A percentile compares a stretch with the other conserved stretches of the same genome.
phyloP scores from a whole-genome alignment of 2,113 vertebrate species.

The Hiodon alosoides region DNA sequence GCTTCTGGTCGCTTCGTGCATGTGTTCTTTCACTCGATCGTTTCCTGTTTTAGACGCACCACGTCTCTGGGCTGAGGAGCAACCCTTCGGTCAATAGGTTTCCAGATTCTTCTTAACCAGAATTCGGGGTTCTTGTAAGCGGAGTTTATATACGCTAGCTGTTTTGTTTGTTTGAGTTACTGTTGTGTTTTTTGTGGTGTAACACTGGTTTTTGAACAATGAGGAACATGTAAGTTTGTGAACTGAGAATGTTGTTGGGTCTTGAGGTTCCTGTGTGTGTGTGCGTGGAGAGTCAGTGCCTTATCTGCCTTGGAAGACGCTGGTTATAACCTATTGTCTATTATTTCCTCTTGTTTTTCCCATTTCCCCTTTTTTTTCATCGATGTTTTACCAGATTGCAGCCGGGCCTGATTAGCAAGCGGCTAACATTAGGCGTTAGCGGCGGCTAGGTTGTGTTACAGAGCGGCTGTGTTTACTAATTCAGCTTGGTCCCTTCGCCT shows the following conservation, averaged over 20 bases:
- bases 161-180: too few species aligned
- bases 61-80: neutral
- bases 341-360: constrained; percentile 19
- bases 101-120: neutral
- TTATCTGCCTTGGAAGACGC: neutral
- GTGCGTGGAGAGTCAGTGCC: neutral
- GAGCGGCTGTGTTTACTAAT: neutral
- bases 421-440: neutral
- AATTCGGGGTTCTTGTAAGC: too few species aligned
- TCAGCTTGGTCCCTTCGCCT: neutral
- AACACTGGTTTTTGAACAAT: too few species aligned
- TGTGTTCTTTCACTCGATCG: constrained; percentile 40
- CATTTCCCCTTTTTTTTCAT: constrained; percentile 26
- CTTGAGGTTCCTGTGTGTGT: neutral
- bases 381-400: constrained; percentile 37
- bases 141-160: too few species aligned
- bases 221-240: too few species aligned
- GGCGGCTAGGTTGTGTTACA: neutral
- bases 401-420: constrained; percentile 10
- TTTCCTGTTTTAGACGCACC: constrained; percentile 29
- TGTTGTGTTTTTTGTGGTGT: too few species aligned
- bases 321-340: constrained; percentile 22
- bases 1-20: constrained; percentile 25
- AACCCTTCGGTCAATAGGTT: neutral
- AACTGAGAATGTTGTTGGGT: neutral